phyloP scores from a whole-genome alignment of 2,113 vertebrate genomes.

The Leptobrachium ailaonicum region DNA sequence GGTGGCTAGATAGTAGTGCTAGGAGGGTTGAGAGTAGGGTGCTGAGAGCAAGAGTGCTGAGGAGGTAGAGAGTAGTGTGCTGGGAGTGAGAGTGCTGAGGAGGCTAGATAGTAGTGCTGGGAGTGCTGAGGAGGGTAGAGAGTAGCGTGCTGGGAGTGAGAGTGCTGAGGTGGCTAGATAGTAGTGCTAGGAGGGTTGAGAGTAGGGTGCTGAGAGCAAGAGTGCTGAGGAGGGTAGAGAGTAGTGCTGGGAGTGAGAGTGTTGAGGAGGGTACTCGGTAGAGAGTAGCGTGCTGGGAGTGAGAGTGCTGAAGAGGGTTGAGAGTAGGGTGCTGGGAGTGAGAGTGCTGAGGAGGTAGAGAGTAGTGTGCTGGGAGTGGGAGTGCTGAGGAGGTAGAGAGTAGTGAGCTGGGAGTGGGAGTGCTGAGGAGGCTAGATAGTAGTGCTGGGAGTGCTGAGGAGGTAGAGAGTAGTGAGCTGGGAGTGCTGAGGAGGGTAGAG shows the following conservation, averaged over 20 bases:
- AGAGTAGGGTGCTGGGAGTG: no score
- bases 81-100: background rate
- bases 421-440: no score
- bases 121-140: background rate
- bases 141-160: background rate
- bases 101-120: no score
- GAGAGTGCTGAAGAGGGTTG: background rate
- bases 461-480: no score
- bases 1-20: background rate
- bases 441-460: no score
- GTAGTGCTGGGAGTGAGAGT: no score
- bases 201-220: background rate
- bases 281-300: background rate
- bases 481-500: no score
- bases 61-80: background rate
- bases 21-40: background rate
- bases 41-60: background rate
- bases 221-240: background rate
- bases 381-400: background rate
- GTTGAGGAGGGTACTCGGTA: no score
- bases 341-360: background rate
- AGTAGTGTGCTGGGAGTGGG: background rate
- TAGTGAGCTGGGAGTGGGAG: background rate
- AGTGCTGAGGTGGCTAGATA: background rate
- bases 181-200: background rate